Conservation (phyloP, 1,140 invertebrate species). For the Zaprionus vittiger region DNA sequence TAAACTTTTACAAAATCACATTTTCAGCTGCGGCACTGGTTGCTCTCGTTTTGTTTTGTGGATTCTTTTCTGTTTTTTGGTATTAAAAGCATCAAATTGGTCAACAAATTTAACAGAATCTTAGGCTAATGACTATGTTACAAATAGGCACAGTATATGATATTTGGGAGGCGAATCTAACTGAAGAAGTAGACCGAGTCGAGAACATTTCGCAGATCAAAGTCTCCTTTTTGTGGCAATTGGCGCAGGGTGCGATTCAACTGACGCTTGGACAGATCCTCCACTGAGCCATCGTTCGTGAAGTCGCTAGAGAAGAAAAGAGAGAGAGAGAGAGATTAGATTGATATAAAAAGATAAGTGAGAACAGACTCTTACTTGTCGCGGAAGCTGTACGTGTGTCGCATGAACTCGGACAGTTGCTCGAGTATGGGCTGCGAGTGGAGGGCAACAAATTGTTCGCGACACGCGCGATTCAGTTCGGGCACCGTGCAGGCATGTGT, state of each 20-base stretch:
- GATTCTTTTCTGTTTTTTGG: conserved; percentile 41
- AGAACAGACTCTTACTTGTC: conserved; percentile 84
- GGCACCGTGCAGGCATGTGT: conserved; percentile 96
- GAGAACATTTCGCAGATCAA: conserved; percentile 90
- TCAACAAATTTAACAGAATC: conserved; percentile 61
- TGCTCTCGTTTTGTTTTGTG: conserved; percentile 13
- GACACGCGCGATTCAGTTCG: conserved; percentile 96
- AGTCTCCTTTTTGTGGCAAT: conserved; percentile 90
- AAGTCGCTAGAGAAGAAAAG: conserved; percentile 85
- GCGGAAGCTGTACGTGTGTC: conserved; percentile 87
- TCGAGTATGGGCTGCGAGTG: conserved; percentile 97
- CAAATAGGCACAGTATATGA: conserved; percentile 55
- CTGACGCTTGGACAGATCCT: conserved; percentile 86
- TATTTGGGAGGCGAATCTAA: conserved; percentile 75
- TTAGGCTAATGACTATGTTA: conserved; percentile 33
- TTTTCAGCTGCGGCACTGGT: conserved; percentile 14
- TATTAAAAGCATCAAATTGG: conserved; percentile 57
- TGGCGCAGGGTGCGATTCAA: conserved; percentile 87
- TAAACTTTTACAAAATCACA: conserved; percentile 69
- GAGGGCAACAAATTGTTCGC: conserved; percentile 97
- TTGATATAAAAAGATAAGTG: neutral
- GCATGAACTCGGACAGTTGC: conserved; percentile 92
- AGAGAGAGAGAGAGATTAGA: conserved; percentile 53
- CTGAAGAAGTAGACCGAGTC: conserved; percentile 94
- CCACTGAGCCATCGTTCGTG: conserved; percentile 84